These are phyloP conservation scores for Conchocele bisecta DNA, from an alignment of 2,888 invertebrate species.

Conservation along the genomic window DNA sequence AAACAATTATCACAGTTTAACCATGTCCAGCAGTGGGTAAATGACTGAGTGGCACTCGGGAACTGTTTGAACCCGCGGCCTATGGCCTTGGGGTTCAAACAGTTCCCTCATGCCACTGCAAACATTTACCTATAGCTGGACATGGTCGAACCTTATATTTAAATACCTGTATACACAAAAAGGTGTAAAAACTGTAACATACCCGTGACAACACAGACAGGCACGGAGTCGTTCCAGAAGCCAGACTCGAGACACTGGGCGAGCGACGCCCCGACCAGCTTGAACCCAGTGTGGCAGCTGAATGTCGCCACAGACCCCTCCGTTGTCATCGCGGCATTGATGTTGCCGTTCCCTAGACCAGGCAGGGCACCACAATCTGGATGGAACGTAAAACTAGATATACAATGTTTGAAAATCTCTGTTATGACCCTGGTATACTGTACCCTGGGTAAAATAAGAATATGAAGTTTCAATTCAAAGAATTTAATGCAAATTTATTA, in stretches of 20 bases:
- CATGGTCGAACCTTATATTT: too few relatives aligned
- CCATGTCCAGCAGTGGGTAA: background rate
- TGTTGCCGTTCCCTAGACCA: background rate
- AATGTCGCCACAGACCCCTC: constrained; percentile 3
- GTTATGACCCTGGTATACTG: too few relatives aligned
- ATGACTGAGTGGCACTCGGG: too few relatives aligned
- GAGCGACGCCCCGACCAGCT: constrained; percentile 7
- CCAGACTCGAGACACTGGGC: constrained; percentile 17
- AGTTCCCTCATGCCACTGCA: too few relatives aligned
- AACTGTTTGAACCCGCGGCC: too few relatives aligned
- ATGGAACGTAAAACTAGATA: too few relatives aligned
- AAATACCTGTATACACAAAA: background rate
- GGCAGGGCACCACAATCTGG: constrained; percentile 10
- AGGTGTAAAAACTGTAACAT: constrained; percentile 2
- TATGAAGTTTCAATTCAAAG: too few relatives aligned
- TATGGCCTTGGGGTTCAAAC: too few relatives aligned
- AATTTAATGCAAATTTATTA: too few relatives aligned
- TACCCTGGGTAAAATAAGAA: too few relatives aligned
- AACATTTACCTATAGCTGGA: too few relatives aligned
- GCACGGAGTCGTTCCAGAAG: constrained; percentile 31
- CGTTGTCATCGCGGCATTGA: background rate
- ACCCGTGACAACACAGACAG: constrained; percentile 39
- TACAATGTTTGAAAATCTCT: too few relatives aligned
- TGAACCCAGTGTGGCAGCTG: constrained; percentile 22
- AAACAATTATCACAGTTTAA: background rate